Evolutionary conservation across 2,797 vertebrate genomes (phyloP).

Genomic region (Xiphorhynchus erythropygius): DNA sequence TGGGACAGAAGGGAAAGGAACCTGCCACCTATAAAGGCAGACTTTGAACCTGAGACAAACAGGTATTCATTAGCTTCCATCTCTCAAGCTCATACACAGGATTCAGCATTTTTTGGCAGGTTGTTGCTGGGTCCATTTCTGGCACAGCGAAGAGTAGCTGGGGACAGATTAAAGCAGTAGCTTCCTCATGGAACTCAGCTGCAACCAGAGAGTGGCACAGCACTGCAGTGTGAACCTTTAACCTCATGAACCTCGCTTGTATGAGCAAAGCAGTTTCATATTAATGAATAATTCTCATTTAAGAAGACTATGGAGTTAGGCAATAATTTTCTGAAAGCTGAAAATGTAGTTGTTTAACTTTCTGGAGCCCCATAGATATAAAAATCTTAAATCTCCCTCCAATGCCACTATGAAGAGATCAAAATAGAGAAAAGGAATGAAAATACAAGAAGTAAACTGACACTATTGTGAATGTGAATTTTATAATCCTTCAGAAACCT

Average conservation of each 20-base stretch:
- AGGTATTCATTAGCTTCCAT: neutral
- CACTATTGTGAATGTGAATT: conserved; percentile 16
- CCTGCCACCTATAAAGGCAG: neutral
- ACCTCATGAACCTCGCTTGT: neutral
- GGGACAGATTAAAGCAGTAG: neutral
- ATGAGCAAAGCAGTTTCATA: neutral
- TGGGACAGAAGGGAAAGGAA: neutral
- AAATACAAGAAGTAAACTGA: conserved; percentile 53
- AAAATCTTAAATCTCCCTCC: neutral
- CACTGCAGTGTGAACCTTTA: neutral
- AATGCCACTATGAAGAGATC: conserved; percentile 6
- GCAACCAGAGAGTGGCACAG: neutral
- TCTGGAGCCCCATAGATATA: neutral
- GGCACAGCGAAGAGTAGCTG: neutral
- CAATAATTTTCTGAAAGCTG: neutral
- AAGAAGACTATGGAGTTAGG: neutral
- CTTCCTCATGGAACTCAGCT: neutral
- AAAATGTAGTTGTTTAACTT: neutral
- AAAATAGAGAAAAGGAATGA: conserved; percentile 31
- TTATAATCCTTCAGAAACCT: conserved; percentile 30
- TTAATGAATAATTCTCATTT: neutral
- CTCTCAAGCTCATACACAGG: neutral
- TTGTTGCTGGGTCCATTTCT: neutral
- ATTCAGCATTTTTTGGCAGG: neutral
- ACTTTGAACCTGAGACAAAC: neutral